Evolutionary conservation across 2,797 vertebrate species (phyloP).

Genomic region (Thamnophis elegans): DNA sequence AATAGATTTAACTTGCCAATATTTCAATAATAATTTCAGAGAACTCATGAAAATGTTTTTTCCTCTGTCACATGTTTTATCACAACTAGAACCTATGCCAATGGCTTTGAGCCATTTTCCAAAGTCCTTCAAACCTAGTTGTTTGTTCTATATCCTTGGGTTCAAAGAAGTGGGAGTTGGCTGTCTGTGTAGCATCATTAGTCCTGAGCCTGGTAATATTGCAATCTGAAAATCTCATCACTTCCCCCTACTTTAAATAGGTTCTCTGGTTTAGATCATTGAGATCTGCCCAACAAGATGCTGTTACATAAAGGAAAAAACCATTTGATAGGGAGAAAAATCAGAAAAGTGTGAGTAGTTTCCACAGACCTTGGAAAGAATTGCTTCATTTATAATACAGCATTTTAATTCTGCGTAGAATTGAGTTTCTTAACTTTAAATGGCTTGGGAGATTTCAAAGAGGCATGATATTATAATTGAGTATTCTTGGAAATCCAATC

Average conservation of each 20-base stretch:
- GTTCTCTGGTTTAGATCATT: slow-evolving; percentile 21
- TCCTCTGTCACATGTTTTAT: slow-evolving; percentile 43
- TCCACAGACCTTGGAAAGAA: slow-evolving; percentile 31
- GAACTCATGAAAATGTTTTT: slow-evolving; percentile 52
- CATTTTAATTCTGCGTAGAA: background rate
- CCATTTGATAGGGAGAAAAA: slow-evolving; percentile 9
- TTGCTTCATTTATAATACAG: background rate
- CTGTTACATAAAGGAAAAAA: background rate
- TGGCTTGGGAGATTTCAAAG: slow-evolving; percentile 4
- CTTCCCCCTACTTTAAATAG: background rate
- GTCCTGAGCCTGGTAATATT: background rate
- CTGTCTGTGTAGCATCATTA: background rate
- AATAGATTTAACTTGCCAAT: background rate
- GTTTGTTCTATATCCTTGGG: slow-evolving; percentile 17
- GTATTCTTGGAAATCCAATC: background rate
- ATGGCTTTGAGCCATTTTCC: slow-evolving; percentile 42
- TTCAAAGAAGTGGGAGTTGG: background rate
- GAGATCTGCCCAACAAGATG: background rate
- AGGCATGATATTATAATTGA: slow-evolving; percentile 9
- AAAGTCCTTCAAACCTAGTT: slow-evolving; percentile 31
- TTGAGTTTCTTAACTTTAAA: background rate
- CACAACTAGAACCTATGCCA: slow-evolving; percentile 34
- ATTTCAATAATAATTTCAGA: slow-evolving; percentile 38
- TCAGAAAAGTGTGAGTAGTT: slow-evolving; percentile 28
- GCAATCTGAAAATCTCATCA: background rate